Evolutionary conservation across 1,140 invertebrate species (phyloP), one percentile per base, ranked within the genome.

Genomic region (Temnothorax nylanderi): DNA sequence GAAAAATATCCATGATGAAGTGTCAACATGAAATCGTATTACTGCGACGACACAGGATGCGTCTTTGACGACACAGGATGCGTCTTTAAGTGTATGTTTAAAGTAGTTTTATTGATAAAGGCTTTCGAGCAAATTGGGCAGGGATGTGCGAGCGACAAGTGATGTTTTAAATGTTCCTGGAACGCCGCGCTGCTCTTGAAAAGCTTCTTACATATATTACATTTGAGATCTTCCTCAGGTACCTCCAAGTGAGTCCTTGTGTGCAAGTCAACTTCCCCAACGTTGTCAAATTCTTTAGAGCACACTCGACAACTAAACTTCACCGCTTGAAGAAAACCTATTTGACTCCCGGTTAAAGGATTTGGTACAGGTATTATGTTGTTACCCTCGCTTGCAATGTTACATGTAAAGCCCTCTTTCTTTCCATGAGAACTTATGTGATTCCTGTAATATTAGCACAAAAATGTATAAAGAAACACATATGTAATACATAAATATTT

Each of bases 291-390:
- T 71, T 93, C 91, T 72, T 93, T 91, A 0, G 87, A 92, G 54
- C 93, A 94, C 3, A 94, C 86, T 8, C 90, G 85, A 85, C 93
- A 94, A 26, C 91, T 93, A 44, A 93, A 94, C 65, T 92, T 93
- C 0, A 93, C 87, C 3, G 91, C 87, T 21, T 90, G 88, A 6
- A 93, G 72, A 21, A 93, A 90, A 21, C 90, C 92, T 64, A 93
- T 86, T 56, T 91, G 86, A 62, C 81, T 90, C 1, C 89, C 90
- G 47, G 89, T 91, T 47, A 91, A 60, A 18, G 90, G 87, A 84
- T 74, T 89, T 2, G 89, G 85, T 32, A 91, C 72, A 34, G 90
- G 34, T 26, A 91, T 81, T 78, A 91, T 67, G 16, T 89, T 91
- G 18, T 81, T 90, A 6, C 80, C n/a, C 0, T 91, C 87, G 0